Base-by-base conservation (phyloP, 1,140 invertebrate species). In the Galleria mellonella region DNA sequence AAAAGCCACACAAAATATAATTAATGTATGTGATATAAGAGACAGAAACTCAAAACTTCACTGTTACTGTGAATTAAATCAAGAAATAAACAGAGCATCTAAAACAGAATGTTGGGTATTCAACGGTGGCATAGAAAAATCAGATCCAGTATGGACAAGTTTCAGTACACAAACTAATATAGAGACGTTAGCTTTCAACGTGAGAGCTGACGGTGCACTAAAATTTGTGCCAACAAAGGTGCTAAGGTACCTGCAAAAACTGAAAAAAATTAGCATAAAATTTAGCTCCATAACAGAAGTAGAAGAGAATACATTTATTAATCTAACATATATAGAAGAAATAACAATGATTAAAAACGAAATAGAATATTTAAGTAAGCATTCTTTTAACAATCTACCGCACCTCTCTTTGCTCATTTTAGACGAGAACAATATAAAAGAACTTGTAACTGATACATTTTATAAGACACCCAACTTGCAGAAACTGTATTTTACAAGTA, bases 401-500 rank as follows among this genome's bases (percentile, higher is more conserved):
- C 86, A 87, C 49, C 74, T 95, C 30, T 88, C 88, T 9, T 77
- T 89, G 6, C 83, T 94, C 14, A 91, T 89, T 52, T 77, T 95
- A 55, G 90, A 91, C 39, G 90, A 92, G 47, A 95, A 95, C 74
- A 83, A 84, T 47, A 90, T 95, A 45, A 81, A 85, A 8, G 92
- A 92, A 61, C 87, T 95, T 39, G 90, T 91, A 57, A 89, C 91
- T 17, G 89, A 91, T 47, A 91, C 91, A 0, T 94, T 95, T 74
- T 88, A 90, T 2, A 89, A 92, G 57, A 64, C 94, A n/a, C 92
- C 92, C 0, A 77, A 83, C 5, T 82, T 94, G 55, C 88, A 89
- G 41, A 89, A 89, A 47, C 78, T 95, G n/a, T 90, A 88, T 62
- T 72, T 95, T 44, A 91, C 91, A 51, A 87, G 87, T 29, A 95